Evolutionary conservation across 1,140 invertebrate species (phyloP), one percentile per base, ranked within the genome.

Genomic region (Drosophila saltans): DNA sequence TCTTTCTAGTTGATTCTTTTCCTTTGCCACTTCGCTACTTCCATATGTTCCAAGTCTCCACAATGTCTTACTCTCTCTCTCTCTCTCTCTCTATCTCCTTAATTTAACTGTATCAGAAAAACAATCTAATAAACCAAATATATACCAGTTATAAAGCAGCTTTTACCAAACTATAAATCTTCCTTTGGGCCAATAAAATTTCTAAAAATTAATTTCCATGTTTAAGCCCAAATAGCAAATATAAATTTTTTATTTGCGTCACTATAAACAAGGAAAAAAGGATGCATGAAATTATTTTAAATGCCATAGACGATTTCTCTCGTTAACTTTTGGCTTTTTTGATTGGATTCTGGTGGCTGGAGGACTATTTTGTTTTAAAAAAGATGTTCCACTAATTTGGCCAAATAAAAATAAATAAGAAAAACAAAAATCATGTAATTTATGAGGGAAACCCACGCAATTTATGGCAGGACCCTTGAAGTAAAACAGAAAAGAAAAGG

Each of bases 171-270:
- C 45, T 26, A 52, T 26, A 52, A 26, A 26, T 52, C 45, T 52
- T 52, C 9, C 8, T 4, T 52, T 52, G 21, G 45, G 8, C 33
- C 69, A 69, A 85, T 57, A 81, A 66, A 79, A 86, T 78, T 72
- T 66, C 48, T 65, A 60, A 59, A 70, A 67, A 84, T 81, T 85
- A 75, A 81, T 77, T 83, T 83, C 41, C 57, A 56, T 65, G 41
- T 79, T 60, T 43, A 68, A 62, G 68, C 21, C 64, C 72, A 57
- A 66, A 72, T 70, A 58, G 16, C 7, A 41, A 58, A 52, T 26
- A 43, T 41, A 64, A 57, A 16, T 57, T 41, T 52, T 40, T n/a
- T n/a, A 26, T 52, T 52, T 52, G 8, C 57, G 64, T 71, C 45
- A 63, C 67, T 66, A 39, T 70, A 67, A 45, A 70, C 39, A 21